These are phyloP conservation scores for Urocynchramus pylzowi DNA, from an alignment of 2,113 vertebrate species.

Conservation along the genomic window DNA sequence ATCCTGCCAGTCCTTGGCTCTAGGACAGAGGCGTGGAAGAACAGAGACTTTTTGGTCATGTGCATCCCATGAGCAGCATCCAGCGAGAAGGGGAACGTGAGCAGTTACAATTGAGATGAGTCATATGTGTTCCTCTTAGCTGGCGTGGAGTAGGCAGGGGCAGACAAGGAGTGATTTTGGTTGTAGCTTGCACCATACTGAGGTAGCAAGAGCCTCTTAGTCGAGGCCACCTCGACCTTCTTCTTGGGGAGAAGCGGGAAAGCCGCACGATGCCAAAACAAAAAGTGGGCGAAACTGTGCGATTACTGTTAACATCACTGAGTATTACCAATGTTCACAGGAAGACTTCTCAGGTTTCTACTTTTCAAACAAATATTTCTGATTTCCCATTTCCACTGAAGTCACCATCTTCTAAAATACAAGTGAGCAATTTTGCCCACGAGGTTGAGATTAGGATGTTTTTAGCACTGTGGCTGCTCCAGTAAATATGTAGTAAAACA, in stretches of 20 bases:
- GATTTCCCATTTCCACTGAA: background rate
- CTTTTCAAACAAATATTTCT: background rate
- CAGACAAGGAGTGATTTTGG: background rate
- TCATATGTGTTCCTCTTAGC: background rate
- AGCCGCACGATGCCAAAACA: rapidly evolving
- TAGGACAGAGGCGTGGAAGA: rapidly evolving
- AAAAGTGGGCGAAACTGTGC: background rate
- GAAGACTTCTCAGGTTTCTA: background rate
- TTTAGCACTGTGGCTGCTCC: background rate
- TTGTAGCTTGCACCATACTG: background rate
- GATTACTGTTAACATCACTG: background rate
- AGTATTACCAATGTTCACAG: background rate
- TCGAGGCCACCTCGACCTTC: rapidly evolving
- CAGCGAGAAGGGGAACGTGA: background rate
- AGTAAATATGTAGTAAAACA: background rate
- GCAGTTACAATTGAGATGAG: background rate
- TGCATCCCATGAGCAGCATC: background rate
- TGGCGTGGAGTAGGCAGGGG: rapidly evolving
- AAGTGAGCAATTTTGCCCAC: rapidly evolving
- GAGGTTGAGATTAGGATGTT: background rate
- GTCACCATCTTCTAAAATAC: background rate
- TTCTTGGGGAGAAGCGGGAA: background rate
- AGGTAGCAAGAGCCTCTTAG: rapidly evolving
- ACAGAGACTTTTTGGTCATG: rapidly evolving
- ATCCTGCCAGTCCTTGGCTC: background rate